Percentiles rank a stretch among this genome's conserved stretches.
phyloP scores from a whole-genome alignment of 2,113 vertebrate genomes.

The Vireo altiloquus region DNA sequence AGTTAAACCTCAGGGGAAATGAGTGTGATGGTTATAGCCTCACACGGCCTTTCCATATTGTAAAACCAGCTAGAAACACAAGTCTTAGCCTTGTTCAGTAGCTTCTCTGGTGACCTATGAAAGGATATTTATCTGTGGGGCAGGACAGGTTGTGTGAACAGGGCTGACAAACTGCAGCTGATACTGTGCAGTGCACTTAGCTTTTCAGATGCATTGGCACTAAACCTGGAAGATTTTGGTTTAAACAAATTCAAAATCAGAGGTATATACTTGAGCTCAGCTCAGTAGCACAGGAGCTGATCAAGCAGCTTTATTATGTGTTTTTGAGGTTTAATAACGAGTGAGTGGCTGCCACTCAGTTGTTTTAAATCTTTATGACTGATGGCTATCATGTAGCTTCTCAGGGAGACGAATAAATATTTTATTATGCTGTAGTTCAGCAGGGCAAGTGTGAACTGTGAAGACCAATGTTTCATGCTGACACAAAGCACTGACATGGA shows the following conservation, averaged over 20 bases:
- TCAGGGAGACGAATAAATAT: conserved; percentile 24
- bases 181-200: background rate
- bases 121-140: background rate
- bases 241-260: background rate
- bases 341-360: background rate
- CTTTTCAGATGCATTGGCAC: background rate
- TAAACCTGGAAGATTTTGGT: background rate
- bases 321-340: background rate
- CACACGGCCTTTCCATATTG: background rate
- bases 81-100: background rate
- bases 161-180: background rate
- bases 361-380: conserved; percentile 45
- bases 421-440: conserved; percentile 32
- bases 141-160: background rate
- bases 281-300: background rate
- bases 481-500: conserved; percentile 46
- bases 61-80: background rate
- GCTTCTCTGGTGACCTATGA: background rate
- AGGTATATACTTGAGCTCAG: background rate
- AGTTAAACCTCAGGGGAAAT: conserved; percentile 16
- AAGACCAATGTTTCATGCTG: conserved; percentile 44
- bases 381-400: conserved; percentile 29
- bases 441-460: conserved; percentile 37
- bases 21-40: background rate
- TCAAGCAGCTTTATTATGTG: background rate